Evolutionary conservation across 2,888 invertebrate species (phyloP).

Genomic region (Drosophila formosana): DNA sequence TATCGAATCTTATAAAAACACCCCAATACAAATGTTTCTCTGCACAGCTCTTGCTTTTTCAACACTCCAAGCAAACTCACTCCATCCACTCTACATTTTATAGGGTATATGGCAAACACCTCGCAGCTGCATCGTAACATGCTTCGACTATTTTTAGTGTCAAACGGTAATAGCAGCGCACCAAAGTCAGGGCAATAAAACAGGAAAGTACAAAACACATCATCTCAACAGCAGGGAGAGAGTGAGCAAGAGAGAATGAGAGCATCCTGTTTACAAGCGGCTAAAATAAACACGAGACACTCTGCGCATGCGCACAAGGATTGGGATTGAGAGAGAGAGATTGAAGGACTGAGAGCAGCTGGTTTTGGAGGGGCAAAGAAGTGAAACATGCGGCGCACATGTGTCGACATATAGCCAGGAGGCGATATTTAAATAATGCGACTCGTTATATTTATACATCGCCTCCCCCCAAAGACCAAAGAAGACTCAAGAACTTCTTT

Average conservation of each 20-base stretch:
- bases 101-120: slow-evolving; percentile 33
- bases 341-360: slow-evolving; percentile 9
- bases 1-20: too few relatives aligned
- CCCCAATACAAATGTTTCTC: background rate
- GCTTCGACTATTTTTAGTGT: slow-evolving; percentile 64
- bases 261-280: slow-evolving; percentile 65
- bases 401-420: slow-evolving; percentile 46
- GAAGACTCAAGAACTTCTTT: slow-evolving; percentile 26
- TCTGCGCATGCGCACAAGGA: slow-evolving; percentile 54
- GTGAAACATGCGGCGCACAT: slow-evolving; percentile 55
- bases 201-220: slow-evolving; percentile 37
- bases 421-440: slow-evolving; percentile 41
- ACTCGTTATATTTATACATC: slow-evolving; percentile 52
- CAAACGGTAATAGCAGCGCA: slow-evolving; percentile 39
- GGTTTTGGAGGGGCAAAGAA: slow-evolving; percentile 6
- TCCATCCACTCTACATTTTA: background rate
- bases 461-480: slow-evolving; percentile 26
- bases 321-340: slow-evolving; percentile 12
- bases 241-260: slow-evolving; percentile 10
- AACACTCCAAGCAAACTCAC: background rate
- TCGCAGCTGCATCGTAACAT: slow-evolving; percentile 59
- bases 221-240: slow-evolving; percentile 6
- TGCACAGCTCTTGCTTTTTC: background rate
- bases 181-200: slow-evolving; percentile 46
- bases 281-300: slow-evolving; percentile 51